Conservation (phyloP, 2,113 vertebrate genomes). For the Tupaia chinensis region DNA sequence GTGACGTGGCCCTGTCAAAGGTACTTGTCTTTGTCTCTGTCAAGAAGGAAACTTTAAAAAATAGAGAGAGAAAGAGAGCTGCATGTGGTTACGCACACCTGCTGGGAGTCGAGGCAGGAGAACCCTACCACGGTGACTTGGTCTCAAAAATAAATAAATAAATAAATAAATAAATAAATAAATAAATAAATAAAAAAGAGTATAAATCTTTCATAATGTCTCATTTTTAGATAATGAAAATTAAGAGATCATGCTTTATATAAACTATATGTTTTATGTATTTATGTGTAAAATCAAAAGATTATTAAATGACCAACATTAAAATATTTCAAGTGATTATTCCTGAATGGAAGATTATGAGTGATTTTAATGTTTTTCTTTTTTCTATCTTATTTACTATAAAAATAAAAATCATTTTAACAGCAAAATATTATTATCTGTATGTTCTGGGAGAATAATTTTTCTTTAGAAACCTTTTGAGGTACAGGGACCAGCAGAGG, state of each 20-base stretch:
- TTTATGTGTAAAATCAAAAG: constrained; percentile 44
- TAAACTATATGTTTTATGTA: not conserved
- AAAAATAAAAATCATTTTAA: not conserved
- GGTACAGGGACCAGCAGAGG: not conserved
- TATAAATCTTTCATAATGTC: no score
- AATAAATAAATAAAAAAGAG: no score
- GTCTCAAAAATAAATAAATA: no score
- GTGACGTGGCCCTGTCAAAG: no score
- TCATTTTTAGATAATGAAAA: no score
- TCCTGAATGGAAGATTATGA: not conserved
- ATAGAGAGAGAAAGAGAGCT: no score
- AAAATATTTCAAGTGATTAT: not conserved
- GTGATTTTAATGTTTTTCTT: not conserved
- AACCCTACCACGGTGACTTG: no score
- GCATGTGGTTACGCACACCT: no score
- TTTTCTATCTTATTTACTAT: not conserved
- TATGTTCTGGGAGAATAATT: not conserved
- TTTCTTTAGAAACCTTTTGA: not conserved
- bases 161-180: no score
- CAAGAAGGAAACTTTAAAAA: no score
- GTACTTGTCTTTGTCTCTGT: no score
- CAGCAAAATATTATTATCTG: not conserved
- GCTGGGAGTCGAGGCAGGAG: no score
- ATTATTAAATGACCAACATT: not conserved
- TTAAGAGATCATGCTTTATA: not conserved